Percentiles rank a stretch among this genome's conserved stretches.
Evolutionary conservation across 2,888 invertebrate genomes (phyloP).

Genomic region (Eulithis testata): DNA sequence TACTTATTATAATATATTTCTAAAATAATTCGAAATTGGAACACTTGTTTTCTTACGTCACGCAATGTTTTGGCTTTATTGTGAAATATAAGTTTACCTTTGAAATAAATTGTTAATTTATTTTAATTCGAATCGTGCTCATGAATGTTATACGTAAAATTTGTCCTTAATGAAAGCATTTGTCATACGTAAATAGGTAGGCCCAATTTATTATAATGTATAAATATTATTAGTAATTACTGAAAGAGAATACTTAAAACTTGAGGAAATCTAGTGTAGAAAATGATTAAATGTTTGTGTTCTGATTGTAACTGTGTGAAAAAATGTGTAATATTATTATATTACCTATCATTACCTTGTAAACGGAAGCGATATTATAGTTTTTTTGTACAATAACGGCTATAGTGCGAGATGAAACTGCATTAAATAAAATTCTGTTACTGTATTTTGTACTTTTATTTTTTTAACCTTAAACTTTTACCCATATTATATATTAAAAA

Average conservation of each 20-base stretch:
- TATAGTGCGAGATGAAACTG: slow-evolving; percentile 81
- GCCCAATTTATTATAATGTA: slow-evolving; percentile 83
- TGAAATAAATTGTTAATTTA: slow-evolving; percentile 67
- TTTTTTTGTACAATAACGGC: slow-evolving; percentile 84
- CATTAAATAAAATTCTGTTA: slow-evolving; percentile 85
- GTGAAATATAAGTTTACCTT: slow-evolving; percentile 60
- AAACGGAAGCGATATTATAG: slow-evolving; percentile 76
- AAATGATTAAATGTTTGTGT: slow-evolving; percentile 80
- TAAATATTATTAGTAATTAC: slow-evolving; percentile 75
- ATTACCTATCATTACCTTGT: slow-evolving; percentile 68
- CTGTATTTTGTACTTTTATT: slow-evolving; percentile 66
- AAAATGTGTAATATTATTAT: slow-evolving; percentile 77
- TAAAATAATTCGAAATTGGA: slow-evolving; percentile 55
- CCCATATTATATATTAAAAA: too few species aligned
- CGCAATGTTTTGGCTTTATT: slow-evolving; percentile 58
- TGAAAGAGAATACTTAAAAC: slow-evolving; percentile 77
- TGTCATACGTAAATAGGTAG: slow-evolving; percentile 83
- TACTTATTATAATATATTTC: slow-evolving; percentile 44
- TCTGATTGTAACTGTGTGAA: slow-evolving; percentile 81
- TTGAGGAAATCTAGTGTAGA: slow-evolving; percentile 75
- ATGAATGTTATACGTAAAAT: slow-evolving; percentile 77
- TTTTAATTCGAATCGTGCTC: slow-evolving; percentile 74
- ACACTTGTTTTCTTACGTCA: slow-evolving; percentile 67
- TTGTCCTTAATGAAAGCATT: slow-evolving; percentile 75
- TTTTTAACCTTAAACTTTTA: slow-evolving; percentile 25